Percentiles rank a stretch among this genome's conserved stretches.
Conservation (phyloP, 2,888 invertebrate genomes). For the Spisula subtruncata region DNA sequence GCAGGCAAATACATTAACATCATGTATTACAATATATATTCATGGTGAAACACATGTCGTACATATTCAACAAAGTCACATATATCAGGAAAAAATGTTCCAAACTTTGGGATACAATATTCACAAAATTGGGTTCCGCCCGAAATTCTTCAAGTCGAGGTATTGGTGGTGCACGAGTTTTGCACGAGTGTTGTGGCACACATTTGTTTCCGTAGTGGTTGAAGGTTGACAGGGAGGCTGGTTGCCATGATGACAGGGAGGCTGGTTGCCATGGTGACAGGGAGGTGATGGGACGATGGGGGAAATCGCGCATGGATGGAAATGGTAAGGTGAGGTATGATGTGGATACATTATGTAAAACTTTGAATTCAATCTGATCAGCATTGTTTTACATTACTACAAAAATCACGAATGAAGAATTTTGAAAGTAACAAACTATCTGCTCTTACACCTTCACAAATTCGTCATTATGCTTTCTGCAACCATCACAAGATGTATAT, state of each 20-base stretch:
- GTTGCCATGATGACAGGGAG: not conserved
- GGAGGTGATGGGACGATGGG: not conserved
- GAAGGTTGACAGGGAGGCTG: not conserved
- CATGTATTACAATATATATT: too few species aligned
- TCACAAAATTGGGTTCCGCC: not conserved
- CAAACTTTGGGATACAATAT: slow-evolving; percentile 7
- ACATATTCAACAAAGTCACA: too few species aligned
- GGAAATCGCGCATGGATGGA: not conserved
- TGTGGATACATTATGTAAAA: not conserved
- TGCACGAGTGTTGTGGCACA: not conserved
- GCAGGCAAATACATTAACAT: too few species aligned
- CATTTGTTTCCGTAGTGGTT: not conserved
- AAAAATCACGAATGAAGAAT: too few species aligned
- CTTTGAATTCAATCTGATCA: slow-evolving; percentile 8
- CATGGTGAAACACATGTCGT: too few species aligned
- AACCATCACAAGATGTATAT: too few species aligned
- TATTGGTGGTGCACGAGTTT: not conserved
- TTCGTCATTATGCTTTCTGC: too few species aligned
- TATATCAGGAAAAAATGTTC: not conserved
- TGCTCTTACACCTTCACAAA: too few species aligned
- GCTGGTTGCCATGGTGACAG: too few species aligned
- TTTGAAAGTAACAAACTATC: too few species aligned
- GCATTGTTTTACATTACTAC: not conserved
- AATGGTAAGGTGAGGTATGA: not conserved
- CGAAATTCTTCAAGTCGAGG: not conserved